Percentiles rank a stretch among this genome's conserved stretches.
Conservation (phyloP, 2,113 vertebrate species). For the Engystomops pustulosus region DNA sequence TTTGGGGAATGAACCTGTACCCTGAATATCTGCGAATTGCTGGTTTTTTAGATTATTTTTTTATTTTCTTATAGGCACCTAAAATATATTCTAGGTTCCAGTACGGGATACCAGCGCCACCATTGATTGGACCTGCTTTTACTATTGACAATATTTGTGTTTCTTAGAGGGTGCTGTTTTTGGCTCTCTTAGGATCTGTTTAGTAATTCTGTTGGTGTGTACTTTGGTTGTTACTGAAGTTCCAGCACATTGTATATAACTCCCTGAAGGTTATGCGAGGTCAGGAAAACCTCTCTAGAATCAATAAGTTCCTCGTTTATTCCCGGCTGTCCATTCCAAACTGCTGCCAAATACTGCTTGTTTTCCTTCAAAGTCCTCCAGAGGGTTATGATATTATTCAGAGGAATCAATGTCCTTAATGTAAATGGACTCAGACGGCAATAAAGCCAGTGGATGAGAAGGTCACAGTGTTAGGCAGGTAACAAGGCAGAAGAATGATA, state of each 20-base stretch:
- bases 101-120: no score
- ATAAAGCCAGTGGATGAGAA: neutral
- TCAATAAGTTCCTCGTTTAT: constrained; percentile 23
- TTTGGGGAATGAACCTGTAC: no score
- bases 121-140: no score
- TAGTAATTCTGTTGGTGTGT: neutral
- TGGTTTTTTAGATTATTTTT: no score
- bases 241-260: neutral
- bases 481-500: neutral
- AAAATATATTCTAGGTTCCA: no score
- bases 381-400: neutral
- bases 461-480: neutral
- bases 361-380: constrained; percentile 15
- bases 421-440: neutral
- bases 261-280: neutral
- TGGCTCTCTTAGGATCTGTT: neutral
- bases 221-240: neutral
- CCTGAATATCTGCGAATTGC: no score
- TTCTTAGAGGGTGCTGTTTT: neutral
- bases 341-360: constrained; percentile 8
- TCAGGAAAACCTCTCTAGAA: constrained; percentile 32
- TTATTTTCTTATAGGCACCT: no score
- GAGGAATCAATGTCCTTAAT: neutral
- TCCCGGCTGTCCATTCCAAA: constrained; percentile 1
- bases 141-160: no score